Conservation (phyloP, 2,113 vertebrate species). For the Hymenochirus boettgeri region DNA sequence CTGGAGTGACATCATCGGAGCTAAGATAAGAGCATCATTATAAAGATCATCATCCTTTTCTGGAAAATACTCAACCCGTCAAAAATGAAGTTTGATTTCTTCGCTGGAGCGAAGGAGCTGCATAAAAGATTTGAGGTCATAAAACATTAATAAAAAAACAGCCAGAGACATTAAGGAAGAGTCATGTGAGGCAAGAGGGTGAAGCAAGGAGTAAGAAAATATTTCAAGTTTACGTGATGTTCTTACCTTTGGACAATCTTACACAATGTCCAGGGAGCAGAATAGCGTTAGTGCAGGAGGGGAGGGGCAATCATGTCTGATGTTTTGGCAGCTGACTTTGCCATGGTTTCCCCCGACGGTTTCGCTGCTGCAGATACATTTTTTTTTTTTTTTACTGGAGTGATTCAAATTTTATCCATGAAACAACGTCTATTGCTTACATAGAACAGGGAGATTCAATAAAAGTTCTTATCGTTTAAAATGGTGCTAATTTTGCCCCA, state of each 20-base stretch:
- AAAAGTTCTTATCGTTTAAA: neutral
- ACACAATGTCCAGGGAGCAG: slow-evolving; percentile 87
- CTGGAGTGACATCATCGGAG: slow-evolving; percentile 70
- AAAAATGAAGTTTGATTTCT: slow-evolving; percentile 52
- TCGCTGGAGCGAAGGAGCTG: slow-evolving; percentile 50
- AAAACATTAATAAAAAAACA: too few species aligned
- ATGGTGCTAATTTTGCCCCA: too few species aligned
- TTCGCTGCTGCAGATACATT: slow-evolving; percentile 63
- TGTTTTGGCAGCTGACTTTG: slow-evolving; percentile 82
- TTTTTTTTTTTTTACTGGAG: neutral
- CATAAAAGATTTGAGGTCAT: neutral
- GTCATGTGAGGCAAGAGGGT: neutral
- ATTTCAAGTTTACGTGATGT: neutral
- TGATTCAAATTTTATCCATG: neutral
- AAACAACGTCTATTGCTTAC: neutral
- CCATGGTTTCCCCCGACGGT: slow-evolving; percentile 65
- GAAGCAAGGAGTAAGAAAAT: too few species aligned
- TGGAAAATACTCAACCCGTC: slow-evolving; percentile 73
- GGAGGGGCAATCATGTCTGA: slow-evolving; percentile 85
- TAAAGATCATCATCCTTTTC: slow-evolving; percentile 77
- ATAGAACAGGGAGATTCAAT: neutral
- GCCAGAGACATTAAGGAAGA: neutral
- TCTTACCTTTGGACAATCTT: slow-evolving; percentile 81
- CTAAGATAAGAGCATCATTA: slow-evolving; percentile 84
- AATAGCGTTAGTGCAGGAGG: slow-evolving; percentile 68